Evolutionary conservation across 1,140 invertebrate genomes (phyloP).

Genomic region (Spodoptera litura): DNA sequence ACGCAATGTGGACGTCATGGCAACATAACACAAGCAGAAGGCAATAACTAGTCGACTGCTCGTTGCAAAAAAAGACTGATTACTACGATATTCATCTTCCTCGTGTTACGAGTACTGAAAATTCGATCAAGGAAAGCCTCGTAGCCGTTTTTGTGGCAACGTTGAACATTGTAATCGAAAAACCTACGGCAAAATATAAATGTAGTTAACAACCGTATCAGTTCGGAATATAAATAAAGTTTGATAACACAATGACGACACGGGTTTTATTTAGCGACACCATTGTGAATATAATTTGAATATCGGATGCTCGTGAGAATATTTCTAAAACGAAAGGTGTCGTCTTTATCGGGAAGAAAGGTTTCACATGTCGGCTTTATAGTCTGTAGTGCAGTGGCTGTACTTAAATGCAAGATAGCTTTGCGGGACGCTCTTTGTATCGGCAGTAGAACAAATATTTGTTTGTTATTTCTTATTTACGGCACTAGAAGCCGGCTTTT

Average conservation of each 20-base stretch:
- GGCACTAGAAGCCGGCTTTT: background rate
- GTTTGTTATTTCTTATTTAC: slow-evolving; percentile 17
- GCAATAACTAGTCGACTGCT: background rate
- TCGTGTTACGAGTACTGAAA: background rate
- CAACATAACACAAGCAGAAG: slow-evolving; percentile 6
- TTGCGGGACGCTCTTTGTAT: background rate
- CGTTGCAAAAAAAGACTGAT: slow-evolving; percentile 22
- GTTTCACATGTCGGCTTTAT: slow-evolving; percentile 24
- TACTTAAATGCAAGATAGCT: slow-evolving; percentile 19
- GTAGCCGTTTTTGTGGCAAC: slow-evolving; percentile 4
- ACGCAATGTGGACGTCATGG: slow-evolving; percentile 42
- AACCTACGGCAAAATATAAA: slow-evolving; percentile 20
- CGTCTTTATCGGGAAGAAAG: slow-evolving; percentile 25
- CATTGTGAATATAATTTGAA: slow-evolving; percentile 35
- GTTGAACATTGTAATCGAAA: background rate
- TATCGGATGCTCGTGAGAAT: slow-evolving; percentile 29
- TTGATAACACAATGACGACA: slow-evolving; percentile 34
- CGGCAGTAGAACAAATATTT: slow-evolving; percentile 23
- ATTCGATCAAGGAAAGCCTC: background rate
- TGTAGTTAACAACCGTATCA: slow-evolving; percentile 17
- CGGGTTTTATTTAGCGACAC: slow-evolving; percentile 22
- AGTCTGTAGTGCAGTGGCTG: slow-evolving; percentile 9
- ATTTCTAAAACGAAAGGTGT: slow-evolving; percentile 23
- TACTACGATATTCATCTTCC: slow-evolving; percentile 23
- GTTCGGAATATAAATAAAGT: slow-evolving; percentile 37